These are phyloP conservation scores for Phortica magna DNA, from an alignment of 2,888 invertebrate genomes.

Conservation along the genomic window DNA sequence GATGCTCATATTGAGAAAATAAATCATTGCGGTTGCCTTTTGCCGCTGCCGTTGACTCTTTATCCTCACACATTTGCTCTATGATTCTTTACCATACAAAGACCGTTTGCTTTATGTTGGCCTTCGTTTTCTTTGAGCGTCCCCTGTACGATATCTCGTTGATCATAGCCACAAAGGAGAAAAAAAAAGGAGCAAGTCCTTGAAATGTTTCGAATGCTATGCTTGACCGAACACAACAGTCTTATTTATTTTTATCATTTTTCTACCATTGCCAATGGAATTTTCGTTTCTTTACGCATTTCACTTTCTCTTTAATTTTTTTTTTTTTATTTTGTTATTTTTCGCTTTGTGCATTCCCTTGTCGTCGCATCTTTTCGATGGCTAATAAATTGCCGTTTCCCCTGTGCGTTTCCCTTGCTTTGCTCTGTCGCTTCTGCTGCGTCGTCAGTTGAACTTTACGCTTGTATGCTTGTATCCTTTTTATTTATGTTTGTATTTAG, in stretches of 20 bases:
- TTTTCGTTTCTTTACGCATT: slow-evolving; percentile 22
- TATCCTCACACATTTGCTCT: too few relatives aligned
- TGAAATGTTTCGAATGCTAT: slow-evolving; percentile 63
- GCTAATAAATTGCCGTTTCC: slow-evolving; percentile 58
- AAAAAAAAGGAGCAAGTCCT: slow-evolving; percentile 49
- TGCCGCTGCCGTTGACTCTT: slow-evolving; percentile 4
- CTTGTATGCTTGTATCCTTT: slow-evolving; percentile 27
- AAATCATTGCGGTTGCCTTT: slow-evolving; percentile 30
- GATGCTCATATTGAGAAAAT: slow-evolving; percentile 11
- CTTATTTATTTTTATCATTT: slow-evolving; percentile 61
- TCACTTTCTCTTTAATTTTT: neutral
- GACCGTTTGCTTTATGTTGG: too few relatives aligned
- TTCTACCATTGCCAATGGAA: slow-evolving; percentile 52
- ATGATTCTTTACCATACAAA: too few relatives aligned
- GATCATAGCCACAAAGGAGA: neutral
- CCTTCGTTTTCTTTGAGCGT: too few relatives aligned
- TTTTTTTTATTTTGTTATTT: slow-evolving; percentile 28
- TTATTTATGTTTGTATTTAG: slow-evolving; percentile 49
- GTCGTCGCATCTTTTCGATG: slow-evolving; percentile 47
- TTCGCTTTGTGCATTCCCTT: slow-evolving; percentile 1
- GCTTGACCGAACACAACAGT: slow-evolving; percentile 57
- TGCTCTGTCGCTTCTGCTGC: neutral
- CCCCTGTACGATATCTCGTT: too few relatives aligned
- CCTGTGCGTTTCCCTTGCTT: neutral
- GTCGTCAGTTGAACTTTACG: slow-evolving; percentile 4